Evolutionary conservation across 2,113 vertebrate species (phyloP), one percentile per base, ranked within the genome.

Genomic region (Macquaria australasica): DNA sequence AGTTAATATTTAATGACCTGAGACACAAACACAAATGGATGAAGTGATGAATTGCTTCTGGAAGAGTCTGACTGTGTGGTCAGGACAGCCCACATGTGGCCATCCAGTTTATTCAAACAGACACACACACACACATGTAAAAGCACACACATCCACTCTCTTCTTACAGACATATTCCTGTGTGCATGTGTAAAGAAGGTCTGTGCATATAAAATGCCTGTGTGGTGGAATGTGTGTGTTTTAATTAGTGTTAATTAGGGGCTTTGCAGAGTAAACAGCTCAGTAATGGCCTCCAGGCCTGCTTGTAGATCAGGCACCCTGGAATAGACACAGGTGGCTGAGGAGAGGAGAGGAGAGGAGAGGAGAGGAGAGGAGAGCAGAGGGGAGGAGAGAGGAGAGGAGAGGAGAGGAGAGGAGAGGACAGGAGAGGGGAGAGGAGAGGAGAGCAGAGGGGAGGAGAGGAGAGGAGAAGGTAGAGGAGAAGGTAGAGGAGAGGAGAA

Each of bases 241-340:
- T 90, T 91, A 92, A 94, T 92, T 91, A 83, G 84, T 82, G 72
- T 88, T 93, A 93, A 94, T 94, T 88, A 90, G 79, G 76, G 83
- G 75, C 67, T 89, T 76, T 81, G 77, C 72, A 76, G 84, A 90
- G 87, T 89, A 90, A 93, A 92, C 82, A 91, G 73, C 82, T 77
- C 39, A 23, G 84, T 76, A 82, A 91, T 87, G 77, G 82, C 89
- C 89, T 86, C 64, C 78, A 88, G 89, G 62, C 74, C 83, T 82
- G 86, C 80, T 84, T 72, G 75, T 66, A 81, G 81, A 82, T 79
- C 73, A 88, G 73, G 67, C 73, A 63, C 66, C 45, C 74, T 66
- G 20, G 34, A 79, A 20, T 14, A 84, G 84, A 87, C 81, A 84
- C 91, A 94, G 89, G 92, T 91, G 89, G 83, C 62, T 89, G 28